Conservation (phyloP, 2,888 invertebrate genomes). For the Diarsia mendica region DNA sequence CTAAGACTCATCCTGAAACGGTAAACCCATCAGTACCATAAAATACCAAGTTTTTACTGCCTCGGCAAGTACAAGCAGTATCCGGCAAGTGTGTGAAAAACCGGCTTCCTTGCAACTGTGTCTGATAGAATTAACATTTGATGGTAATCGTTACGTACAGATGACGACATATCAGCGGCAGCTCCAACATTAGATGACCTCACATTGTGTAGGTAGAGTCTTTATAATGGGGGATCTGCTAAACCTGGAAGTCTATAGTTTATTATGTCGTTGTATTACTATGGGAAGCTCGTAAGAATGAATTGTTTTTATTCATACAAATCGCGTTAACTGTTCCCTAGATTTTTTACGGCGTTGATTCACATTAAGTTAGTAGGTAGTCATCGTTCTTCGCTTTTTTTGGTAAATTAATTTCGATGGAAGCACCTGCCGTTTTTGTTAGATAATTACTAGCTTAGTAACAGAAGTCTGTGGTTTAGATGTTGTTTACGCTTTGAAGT, state of each 20-base stretch:
- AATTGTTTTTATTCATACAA: slow-evolving; percentile 61
- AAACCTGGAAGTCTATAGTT: not conserved
- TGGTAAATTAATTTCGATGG: slow-evolving; percentile 25
- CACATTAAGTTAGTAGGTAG: slow-evolving; percentile 31
- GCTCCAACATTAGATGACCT: slow-evolving; percentile 1
- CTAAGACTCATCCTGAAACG: slow-evolving; percentile 53
- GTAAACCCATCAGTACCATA: slow-evolving; percentile 49
- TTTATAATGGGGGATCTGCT: not conserved
- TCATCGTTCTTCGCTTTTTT: slow-evolving; percentile 32
- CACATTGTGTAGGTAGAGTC: not conserved
- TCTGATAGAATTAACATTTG: slow-evolving; percentile 64
- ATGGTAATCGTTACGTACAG: slow-evolving; percentile 57
- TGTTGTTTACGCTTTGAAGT: slow-evolving; percentile 9
- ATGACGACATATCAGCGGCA: not conserved
- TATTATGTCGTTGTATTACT: slow-evolving; percentile 9
- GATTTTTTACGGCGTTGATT: slow-evolving; percentile 50
- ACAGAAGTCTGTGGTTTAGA: not conserved
- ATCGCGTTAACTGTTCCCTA: slow-evolving; percentile 58
- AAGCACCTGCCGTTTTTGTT: slow-evolving; percentile 18
- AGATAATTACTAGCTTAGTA: slow-evolving; percentile 28
- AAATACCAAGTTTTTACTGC: slow-evolving; percentile 45
- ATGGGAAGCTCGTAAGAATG: slow-evolving; percentile 59
- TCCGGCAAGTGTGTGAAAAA: slow-evolving; percentile 52
- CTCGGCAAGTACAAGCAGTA: slow-evolving; percentile 18
- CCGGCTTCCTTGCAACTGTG: slow-evolving; percentile 43